Evolutionary conservation across 2,797 vertebrate genomes (phyloP).

Genomic region (Chiroxiphia lanceolata): DNA sequence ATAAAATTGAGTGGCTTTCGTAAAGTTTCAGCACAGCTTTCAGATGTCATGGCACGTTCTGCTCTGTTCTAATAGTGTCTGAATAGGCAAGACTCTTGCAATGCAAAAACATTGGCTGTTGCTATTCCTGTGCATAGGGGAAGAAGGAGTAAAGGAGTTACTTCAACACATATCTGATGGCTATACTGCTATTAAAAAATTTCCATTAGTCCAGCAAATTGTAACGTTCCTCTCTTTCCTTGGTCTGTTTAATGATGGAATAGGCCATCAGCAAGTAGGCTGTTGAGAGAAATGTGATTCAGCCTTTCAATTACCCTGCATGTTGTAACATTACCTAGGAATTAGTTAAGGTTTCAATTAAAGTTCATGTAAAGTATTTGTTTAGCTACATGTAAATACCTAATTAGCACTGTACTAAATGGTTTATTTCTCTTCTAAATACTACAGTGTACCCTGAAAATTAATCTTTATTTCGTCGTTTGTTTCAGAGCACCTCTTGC

Average conservation of each 20-base stretch:
- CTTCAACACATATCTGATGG: not conserved
- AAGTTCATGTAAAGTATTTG: not conserved
- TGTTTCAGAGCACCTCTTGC: slow-evolving; percentile 27
- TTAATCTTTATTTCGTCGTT: not conserved
- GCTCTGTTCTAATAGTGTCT: not conserved
- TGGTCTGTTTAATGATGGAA: slow-evolving; percentile 1
- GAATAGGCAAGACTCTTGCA: not conserved
- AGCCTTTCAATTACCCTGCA: not conserved
- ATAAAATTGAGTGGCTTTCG: not conserved
- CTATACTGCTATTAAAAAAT: not conserved
- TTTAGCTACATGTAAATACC: not conserved
- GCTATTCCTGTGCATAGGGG: not conserved
- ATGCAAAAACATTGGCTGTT: not conserved
- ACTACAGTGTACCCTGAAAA: not conserved
- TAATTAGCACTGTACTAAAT: not conserved
- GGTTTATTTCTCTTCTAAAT: not conserved
- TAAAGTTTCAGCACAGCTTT: not conserved
- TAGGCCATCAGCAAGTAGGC: not conserved
- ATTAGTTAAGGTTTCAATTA: slow-evolving; percentile 29
- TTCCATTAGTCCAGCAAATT: not conserved
- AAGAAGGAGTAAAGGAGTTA: not conserved
- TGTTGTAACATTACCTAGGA: not conserved
- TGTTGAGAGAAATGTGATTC: slow-evolving; percentile 33
- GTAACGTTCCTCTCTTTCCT: slow-evolving; percentile 2
- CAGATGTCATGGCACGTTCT: not conserved